Conservation (phyloP, 2,888 invertebrate genomes). For the Oasisia sp. region DNA sequence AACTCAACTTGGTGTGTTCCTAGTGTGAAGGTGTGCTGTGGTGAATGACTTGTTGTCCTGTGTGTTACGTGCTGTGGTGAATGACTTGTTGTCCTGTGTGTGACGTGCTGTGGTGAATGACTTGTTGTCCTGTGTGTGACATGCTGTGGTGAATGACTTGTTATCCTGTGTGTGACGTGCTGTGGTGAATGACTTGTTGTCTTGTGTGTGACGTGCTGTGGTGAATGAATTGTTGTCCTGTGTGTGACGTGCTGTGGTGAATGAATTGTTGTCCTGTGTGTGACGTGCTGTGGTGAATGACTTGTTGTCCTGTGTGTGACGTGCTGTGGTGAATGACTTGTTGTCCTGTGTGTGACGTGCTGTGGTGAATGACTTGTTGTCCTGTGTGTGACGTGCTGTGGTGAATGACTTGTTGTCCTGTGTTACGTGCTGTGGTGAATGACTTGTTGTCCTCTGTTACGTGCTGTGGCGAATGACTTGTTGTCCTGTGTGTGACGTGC, state of each 20-base stretch:
- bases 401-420: neutral
- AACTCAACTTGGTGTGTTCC: too few species aligned
- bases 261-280: neutral
- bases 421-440: neutral
- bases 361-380: too few species aligned
- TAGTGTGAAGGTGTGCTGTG: too few species aligned
- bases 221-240: neutral
- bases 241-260: neutral
- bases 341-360: neutral
- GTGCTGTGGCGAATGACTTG: too few species aligned
- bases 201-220: neutral
- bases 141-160: too few species aligned
- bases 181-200: too few species aligned
- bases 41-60: neutral
- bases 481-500: neutral
- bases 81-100: neutral
- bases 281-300: neutral
- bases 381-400: neutral
- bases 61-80: neutral
- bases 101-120: neutral
- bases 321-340: too few species aligned
- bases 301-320: neutral
- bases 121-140: neutral
- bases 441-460: neutral
- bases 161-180: neutral